Conservation (phyloP, 2,113 vertebrate species). For the Tragelaphus buxtoni region DNA sequence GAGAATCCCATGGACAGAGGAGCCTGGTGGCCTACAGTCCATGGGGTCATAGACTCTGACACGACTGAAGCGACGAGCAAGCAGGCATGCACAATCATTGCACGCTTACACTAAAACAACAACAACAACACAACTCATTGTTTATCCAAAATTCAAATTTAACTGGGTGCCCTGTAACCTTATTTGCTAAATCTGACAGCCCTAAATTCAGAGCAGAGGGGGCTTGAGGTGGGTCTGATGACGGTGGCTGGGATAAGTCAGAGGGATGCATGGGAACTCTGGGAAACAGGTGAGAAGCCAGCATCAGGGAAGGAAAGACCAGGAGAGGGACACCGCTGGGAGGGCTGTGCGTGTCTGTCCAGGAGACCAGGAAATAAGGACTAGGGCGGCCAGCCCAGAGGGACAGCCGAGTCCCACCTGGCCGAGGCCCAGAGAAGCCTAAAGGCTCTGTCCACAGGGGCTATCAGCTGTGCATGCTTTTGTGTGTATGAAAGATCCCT, state of each 20-base stretch:
- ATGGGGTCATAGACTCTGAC: background rate
- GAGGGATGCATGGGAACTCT: fast-evolving
- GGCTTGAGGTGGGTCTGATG: background rate
- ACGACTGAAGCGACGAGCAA: background rate
- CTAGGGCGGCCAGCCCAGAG: fast-evolving
- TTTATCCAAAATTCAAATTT: background rate
- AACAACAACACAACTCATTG: background rate
- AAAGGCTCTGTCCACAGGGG: background rate
- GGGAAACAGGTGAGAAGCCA: background rate
- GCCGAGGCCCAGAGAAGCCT: background rate
- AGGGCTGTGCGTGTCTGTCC: fast-evolving
- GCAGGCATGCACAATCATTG: background rate
- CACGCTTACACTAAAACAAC: background rate
- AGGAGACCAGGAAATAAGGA: background rate
- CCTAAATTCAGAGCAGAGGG: background rate
- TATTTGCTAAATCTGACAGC: background rate
- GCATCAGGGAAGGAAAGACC: background rate
- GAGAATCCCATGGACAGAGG: background rate
- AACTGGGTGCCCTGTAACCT: background rate
- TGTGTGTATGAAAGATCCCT: background rate
- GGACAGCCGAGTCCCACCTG: background rate
- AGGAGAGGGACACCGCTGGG: fast-evolving
- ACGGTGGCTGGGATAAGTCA: background rate
- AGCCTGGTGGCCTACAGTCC: background rate
- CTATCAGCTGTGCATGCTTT: fast-evolving